Percentiles rank a stretch among this genome's conserved stretches.
Conservation (phyloP, 2,797 vertebrate genomes). For the Centropyge bicolor region DNA sequence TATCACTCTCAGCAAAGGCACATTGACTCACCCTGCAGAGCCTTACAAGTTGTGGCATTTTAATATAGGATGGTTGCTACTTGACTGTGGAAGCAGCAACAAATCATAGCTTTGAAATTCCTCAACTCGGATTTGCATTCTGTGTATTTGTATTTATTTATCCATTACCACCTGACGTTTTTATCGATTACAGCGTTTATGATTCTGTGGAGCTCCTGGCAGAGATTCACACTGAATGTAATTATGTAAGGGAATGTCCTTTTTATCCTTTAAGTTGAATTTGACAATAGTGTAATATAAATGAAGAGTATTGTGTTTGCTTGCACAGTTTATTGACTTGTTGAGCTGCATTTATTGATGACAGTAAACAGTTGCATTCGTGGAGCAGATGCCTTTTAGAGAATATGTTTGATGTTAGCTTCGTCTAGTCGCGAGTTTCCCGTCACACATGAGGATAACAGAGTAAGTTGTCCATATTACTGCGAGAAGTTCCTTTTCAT, state of each 20-base stretch:
- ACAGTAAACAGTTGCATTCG: slow-evolving; percentile 7
- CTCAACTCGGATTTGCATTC: slow-evolving; percentile 39
- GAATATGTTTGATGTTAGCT: slow-evolving; percentile 19
- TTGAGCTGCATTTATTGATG: slow-evolving; percentile 9
- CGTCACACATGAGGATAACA: slow-evolving; percentile 25
- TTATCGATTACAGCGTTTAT: slow-evolving; percentile 51
- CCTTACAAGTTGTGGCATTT: slow-evolving; percentile 75
- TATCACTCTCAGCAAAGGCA: slow-evolving; percentile 78
- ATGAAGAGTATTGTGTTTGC: background rate
- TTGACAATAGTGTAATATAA: background rate
- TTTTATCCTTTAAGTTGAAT: slow-evolving; percentile 7
- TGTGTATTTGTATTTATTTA: slow-evolving; percentile 44
- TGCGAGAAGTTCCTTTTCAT: slow-evolving; percentile 46
- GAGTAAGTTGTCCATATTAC: slow-evolving; percentile 29
- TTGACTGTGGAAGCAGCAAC: slow-evolving; percentile 39
- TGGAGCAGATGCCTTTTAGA: slow-evolving; percentile 1
- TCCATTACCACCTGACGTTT: slow-evolving; percentile 32
- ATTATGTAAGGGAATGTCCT: background rate
- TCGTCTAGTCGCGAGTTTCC: slow-evolving; percentile 21
- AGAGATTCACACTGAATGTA: slow-evolving; percentile 19
- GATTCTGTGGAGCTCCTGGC: slow-evolving; percentile 38
- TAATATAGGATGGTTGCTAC: slow-evolving; percentile 63
- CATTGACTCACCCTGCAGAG: slow-evolving; percentile 77
- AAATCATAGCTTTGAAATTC: slow-evolving; percentile 56
- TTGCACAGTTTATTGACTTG: slow-evolving; percentile 3